phyloP scores from a whole-genome alignment of 2,113 vertebrate genomes.

The Eidolon helvum region DNA sequence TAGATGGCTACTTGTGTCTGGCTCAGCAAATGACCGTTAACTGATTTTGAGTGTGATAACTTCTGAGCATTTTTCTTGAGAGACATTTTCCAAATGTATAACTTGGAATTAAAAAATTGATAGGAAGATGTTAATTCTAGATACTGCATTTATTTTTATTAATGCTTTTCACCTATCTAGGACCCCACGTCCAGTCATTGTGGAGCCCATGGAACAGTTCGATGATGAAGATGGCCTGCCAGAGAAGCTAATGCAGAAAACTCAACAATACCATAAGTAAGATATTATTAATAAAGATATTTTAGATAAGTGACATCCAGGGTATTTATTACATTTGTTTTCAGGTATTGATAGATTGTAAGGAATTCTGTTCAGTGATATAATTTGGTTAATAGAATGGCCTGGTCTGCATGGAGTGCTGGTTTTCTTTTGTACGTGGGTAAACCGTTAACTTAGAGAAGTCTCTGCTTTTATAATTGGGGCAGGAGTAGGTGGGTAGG shows the following conservation, averaged over 20 bases:
- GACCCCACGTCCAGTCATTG: conserved; percentile 95
- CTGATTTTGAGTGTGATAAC: not conserved
- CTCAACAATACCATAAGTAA: conserved; percentile 96
- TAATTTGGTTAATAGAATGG: not conserved
- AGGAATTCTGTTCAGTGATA: not conserved
- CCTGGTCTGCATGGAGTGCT: not conserved
- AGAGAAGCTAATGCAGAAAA: conserved; percentile 95
- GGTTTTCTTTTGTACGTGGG: not conserved
- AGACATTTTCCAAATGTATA: not conserved
- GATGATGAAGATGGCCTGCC: conserved; percentile 97
- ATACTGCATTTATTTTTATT: not conserved
- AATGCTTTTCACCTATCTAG: conserved; percentile 79
- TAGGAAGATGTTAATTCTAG: not conserved
- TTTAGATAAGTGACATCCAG: not conserved
- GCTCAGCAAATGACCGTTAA: not conserved
- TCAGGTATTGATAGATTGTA: conserved; percentile 32
- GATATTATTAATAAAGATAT: conserved; percentile 44
- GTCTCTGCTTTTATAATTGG: not conserved
- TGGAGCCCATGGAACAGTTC: conserved; percentile 96
- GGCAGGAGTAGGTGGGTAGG: not conserved
- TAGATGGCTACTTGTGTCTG: not conserved
- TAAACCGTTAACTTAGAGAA: not conserved
- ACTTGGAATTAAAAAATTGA: conserved; percentile 23
- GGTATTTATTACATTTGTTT: conserved; percentile 1
- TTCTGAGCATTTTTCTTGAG: conserved; percentile 9